Evolutionary conservation across 1,140 invertebrate genomes (phyloP).

Genomic region (Drosophila busckii): DNA sequence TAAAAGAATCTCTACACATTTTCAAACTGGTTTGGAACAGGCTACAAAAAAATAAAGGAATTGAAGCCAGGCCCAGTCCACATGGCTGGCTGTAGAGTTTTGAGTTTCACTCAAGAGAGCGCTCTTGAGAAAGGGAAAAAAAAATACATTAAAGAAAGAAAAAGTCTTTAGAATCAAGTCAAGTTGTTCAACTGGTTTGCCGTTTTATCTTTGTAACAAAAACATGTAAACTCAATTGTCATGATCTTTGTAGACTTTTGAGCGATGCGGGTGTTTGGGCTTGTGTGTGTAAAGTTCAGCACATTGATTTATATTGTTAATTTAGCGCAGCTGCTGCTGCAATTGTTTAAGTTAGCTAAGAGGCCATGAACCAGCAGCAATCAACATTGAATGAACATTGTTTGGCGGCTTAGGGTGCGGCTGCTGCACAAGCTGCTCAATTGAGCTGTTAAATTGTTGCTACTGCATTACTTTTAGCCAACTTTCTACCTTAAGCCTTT

Average conservation of each 20-base stretch:
- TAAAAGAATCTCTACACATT: conserved; percentile 70
- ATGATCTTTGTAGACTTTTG: too few species aligned
- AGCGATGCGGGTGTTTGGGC: conserved; percentile 39
- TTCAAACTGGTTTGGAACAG: conserved; percentile 37
- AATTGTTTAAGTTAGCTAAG: conserved; percentile 57
- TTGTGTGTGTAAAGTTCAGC: conserved; percentile 39
- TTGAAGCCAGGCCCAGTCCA: conserved; percentile 14
- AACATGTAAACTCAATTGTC: too few species aligned
- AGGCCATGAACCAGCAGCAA: conserved; percentile 64
- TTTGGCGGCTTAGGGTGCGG: background rate
- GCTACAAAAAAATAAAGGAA: conserved; percentile 15
- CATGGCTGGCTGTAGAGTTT: too few species aligned
- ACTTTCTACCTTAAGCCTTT: too few species aligned
- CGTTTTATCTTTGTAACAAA: too few species aligned
- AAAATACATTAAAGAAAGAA: conserved; percentile 62
- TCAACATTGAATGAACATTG: conserved; percentile 52
- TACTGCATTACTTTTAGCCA: conserved; percentile 62
- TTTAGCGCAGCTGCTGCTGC: conserved; percentile 59
- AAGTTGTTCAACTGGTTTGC: conserved; percentile 73
- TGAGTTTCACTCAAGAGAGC: conserved; percentile 44
- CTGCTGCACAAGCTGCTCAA: too few species aligned
- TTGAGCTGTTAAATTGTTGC: conserved; percentile 71
- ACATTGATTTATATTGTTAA: conserved; percentile 75
- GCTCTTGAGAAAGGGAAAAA: conserved; percentile 1
- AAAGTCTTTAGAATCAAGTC: conserved; percentile 73